phyloP scores from a whole-genome alignment of 2,888 invertebrate species.

The Lottia scabra region DNA sequence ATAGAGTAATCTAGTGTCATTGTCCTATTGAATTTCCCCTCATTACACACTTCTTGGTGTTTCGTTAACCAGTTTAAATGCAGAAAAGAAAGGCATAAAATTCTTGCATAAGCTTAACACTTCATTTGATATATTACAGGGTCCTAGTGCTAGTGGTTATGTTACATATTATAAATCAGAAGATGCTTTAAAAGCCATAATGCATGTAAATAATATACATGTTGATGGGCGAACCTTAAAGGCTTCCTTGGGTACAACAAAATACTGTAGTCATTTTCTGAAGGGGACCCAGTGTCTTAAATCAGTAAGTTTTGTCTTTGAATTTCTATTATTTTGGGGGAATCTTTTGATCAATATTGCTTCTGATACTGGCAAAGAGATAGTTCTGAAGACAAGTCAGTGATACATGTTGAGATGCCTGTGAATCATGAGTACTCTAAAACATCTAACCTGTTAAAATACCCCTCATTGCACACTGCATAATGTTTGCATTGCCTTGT shows the following conservation, averaged over 20 bases:
- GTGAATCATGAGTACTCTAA: too few relatives aligned
- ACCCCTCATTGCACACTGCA: too few relatives aligned
- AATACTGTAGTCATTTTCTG: slow-evolving; percentile 99
- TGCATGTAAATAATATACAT: slow-evolving; percentile 95
- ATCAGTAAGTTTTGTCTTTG: slow-evolving; percentile 71
- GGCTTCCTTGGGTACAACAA: slow-evolving; percentile 98
- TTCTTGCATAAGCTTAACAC: too few relatives aligned
- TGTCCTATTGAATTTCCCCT: too few relatives aligned
- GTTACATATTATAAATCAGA: slow-evolving; percentile 90
- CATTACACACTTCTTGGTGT: too few relatives aligned
- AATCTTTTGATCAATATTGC: not conserved
- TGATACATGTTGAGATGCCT: too few relatives aligned
- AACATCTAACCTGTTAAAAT: too few relatives aligned
- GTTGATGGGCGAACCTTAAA: slow-evolving; percentile 96
- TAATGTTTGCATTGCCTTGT: too few relatives aligned
- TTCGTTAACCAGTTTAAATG: too few relatives aligned
- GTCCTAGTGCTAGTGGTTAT: slow-evolving; percentile 82
- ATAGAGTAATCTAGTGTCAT: too few relatives aligned
- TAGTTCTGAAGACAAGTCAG: too few relatives aligned
- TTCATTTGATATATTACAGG: slow-evolving; percentile 47
- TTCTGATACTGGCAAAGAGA: not conserved
- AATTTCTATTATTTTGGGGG: not conserved
- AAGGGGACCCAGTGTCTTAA: slow-evolving; percentile 98
- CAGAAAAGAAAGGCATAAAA: too few relatives aligned
- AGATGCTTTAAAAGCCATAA: slow-evolving; percentile 96